A percentile compares a stretch with the other conserved stretches of the same genome.
Conservation (phyloP, 2,797 vertebrate species). For the Megaceryle alcyon region DNA sequence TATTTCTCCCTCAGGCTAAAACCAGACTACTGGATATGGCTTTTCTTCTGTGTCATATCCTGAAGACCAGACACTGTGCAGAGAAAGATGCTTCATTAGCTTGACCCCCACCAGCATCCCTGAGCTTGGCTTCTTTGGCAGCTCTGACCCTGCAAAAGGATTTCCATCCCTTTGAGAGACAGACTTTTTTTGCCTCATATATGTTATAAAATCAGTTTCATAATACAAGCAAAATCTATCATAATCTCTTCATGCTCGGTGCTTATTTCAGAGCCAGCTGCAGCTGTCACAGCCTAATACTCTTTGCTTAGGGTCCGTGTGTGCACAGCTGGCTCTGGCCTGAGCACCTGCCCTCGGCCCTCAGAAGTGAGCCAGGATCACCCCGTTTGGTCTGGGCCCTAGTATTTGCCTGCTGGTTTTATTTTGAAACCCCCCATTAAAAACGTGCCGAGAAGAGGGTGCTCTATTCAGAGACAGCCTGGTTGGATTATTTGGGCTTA, state of each 20-base stretch:
- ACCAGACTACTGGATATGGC: neutral
- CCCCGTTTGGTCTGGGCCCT: conserved; percentile 1
- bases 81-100: neutral
- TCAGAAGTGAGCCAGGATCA: neutral
- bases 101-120: neutral
- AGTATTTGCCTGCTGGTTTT: conserved; percentile 13
- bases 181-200: conserved; percentile 20
- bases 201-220: conserved; percentile 74
- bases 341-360: conserved; percentile 76
- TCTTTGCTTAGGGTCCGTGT: conserved; percentile 71
- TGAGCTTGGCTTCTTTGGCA: neutral
- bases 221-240: conserved; percentile 76
- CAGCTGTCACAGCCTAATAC: conserved; percentile 77
- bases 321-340: conserved; percentile 71
- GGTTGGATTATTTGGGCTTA: conserved; percentile 59
- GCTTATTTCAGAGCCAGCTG: conserved; percentile 71
- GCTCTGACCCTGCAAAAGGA: neutral
- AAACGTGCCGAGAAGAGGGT: neutral
- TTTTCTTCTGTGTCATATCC: neutral
- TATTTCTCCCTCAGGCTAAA: neutral
- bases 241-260: conserved; percentile 71
- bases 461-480: neutral
- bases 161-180: conserved; percentile 48
- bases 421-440: conserved; percentile 46
- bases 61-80: neutral